Base-by-base conservation (phyloP, 2,888 invertebrate species). In the Drosophila kanekoi region DNA sequence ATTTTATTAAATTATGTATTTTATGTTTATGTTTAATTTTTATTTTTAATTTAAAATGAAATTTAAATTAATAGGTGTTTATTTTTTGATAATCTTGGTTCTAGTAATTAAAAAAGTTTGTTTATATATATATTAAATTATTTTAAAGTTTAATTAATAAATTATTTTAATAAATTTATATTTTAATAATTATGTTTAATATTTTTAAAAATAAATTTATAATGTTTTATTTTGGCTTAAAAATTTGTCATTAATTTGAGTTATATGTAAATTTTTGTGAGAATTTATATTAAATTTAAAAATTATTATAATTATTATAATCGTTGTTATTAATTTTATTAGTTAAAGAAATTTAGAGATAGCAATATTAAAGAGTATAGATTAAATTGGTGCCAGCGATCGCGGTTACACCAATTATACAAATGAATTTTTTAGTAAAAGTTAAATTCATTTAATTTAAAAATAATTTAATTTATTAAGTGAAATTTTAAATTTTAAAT, bases 351-450 rank as follows among this genome's bases (percentile, higher is more conserved):
- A 18, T 18, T 18, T 18, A 18, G 18, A 18, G 2, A 18, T 18
- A 18, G 18, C 18, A 18, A 18, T 18, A 18, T 18, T 18, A 18
- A 18, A 1, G 2, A 18, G 18, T 18, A 18, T 81, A 89, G 52
- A 49, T 49, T n/a, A 95, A 92, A 90, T 95, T 90, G 95, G 95
- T 40, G 91, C 92, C 85, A 95, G 95, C 95, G 94, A 93, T 94
- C 93, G 95, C 94, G 95, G 95, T 95, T 95, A 95, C 86, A 95
- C 94, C 93, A 93, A 93, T 93, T 87, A 93, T 93, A 91, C 79
- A 93, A 14, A 20, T n/a, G 18, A 18, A 18, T 18, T 18, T 18
- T 18, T 18, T 18, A 18, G 18, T 18, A 18, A 18, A 18, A 18
- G 18, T 18, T 18, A 18, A 18, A 18, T 18, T 72, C 64, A 59